Evolutionary conservation across 2,888 invertebrate genomes (phyloP).

Genomic region (Troides oblongomaculatus): DNA sequence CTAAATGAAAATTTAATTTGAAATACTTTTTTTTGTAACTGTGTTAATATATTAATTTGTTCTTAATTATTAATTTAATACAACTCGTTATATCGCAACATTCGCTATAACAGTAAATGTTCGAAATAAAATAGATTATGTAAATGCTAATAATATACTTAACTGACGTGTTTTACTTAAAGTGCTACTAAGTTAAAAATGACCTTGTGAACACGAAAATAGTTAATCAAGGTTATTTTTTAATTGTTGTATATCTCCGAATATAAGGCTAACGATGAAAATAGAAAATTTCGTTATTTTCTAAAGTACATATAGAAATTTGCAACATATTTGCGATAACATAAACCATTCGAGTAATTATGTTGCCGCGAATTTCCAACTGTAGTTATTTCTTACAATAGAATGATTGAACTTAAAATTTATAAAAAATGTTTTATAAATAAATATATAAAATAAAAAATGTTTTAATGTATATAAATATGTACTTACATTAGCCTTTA

Average conservation of each 20-base stretch:
- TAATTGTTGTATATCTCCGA: not conserved
- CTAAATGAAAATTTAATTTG: no score
- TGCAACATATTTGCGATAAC: no score
- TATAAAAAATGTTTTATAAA: not conserved
- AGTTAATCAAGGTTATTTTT: not conserved
- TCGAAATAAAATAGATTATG: no score
- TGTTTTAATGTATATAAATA: not conserved
- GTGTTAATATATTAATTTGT: not conserved
- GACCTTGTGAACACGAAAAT: not conserved
- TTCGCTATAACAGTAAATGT: no score
- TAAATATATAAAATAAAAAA: not conserved
- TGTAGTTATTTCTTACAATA: no score
- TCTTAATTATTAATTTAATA: not conserved
- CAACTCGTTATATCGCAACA: no score
- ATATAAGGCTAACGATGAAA: no score
- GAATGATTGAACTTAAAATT: no score
- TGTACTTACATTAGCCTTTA: slow-evolving; percentile 76
- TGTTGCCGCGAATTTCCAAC: no score
- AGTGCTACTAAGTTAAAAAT: not conserved
- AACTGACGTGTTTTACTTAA: not conserved
- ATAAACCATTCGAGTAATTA: no score
- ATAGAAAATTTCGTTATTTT: no score
- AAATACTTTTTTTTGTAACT: not conserved
- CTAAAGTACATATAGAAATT: no score
- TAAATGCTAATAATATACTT: not conserved